Base-by-base conservation (phyloP, 2,797 vertebrate genomes). In the Pseudomugil gertrudae region DNA sequence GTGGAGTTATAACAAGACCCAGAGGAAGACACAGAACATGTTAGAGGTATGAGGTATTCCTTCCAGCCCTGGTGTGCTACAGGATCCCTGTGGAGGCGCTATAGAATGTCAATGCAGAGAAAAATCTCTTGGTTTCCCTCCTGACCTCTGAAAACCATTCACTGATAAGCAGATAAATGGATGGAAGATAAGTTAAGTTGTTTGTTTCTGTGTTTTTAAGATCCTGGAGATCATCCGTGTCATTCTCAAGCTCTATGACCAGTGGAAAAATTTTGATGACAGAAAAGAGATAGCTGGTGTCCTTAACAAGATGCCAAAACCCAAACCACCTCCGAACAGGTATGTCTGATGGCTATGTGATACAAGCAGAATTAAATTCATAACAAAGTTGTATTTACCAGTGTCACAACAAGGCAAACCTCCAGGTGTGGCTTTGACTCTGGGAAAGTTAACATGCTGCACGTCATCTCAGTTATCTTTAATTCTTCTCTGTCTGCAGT, bases 191-290 rank as follows among this genome's bases (percentile, higher is more conserved):
- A n/a, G n/a, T n/a, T n/a, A n/a, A n/a, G n/a, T n/a, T n/a, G 9
- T 23, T 4, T 50, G 3, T 62, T 0, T 3, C 1, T 63, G 63
- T 61, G 15, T 67, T 8, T 66, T 38, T 3, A 74, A 99, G 98
- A 99, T 99, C 91, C 93, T 99, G 92, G 98, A 99, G 93, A 99
- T 99, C 83, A 99, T 99, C 86, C 94, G 98, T 75, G 98, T 99
- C 87, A 99, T 99, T 87, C 93, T 99, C 86, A 99, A 99, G 90
- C 93, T 99, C 3, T 99, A 99, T 59, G 98, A 99, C 83, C 97
- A 99, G 91, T 99, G 98, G 98, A 99, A 99, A 89, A 99, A 98
- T 86, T 99, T 99, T 81, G 98, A 99, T 81, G 98, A 99, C 84
- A 90, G 97, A 40, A 99, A 99, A 83, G 98, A 99, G 91, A 99